A percentile compares a stretch with the other conserved stretches of the same genome.
These are phyloP conservation scores for Hyles euphorbiae DNA, from an alignment of 1,140 invertebrate genomes.

Conservation along the genomic window DNA sequence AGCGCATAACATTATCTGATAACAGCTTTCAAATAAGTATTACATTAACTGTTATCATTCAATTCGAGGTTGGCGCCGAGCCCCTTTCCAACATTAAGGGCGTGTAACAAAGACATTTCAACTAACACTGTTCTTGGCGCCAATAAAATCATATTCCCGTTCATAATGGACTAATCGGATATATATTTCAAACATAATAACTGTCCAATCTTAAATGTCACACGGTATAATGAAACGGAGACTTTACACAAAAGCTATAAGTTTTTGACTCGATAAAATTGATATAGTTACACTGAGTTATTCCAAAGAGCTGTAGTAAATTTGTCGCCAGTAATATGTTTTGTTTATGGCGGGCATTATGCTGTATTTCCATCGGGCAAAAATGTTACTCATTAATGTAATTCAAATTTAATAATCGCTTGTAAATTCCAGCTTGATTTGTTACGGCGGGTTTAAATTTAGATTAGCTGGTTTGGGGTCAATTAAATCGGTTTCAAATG, in stretches of 20 bases:
- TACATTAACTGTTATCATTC: background rate
- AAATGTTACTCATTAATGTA: too few relatives aligned
- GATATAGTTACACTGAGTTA: background rate
- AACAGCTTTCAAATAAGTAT: background rate
- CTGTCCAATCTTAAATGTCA: slow-evolving; percentile 22
- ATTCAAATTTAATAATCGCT: too few relatives aligned
- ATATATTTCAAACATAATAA: slow-evolving; percentile 34
- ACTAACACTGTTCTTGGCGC: slow-evolving; percentile 4
- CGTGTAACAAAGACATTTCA: slow-evolving; percentile 1
- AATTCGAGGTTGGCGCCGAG: background rate
- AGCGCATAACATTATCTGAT: too few relatives aligned
- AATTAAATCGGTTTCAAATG: too few relatives aligned
- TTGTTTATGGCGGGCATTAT: slow-evolving; percentile 1
- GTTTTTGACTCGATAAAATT: slow-evolving; percentile 10
- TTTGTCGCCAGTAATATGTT: too few relatives aligned
- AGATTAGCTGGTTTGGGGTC: too few relatives aligned
- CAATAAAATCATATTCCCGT: slow-evolving; percentile 19
- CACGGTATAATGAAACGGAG: slow-evolving; percentile 25
- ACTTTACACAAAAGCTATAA: slow-evolving; percentile 27
- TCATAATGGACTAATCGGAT: slow-evolving; percentile 12
- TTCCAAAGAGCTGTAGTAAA: too few relatives aligned
- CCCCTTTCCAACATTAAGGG: too few relatives aligned
- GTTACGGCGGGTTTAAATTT: too few relatives aligned
- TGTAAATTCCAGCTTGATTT: too few relatives aligned
- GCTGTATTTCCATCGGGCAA: too few relatives aligned